Base-by-base conservation (phyloP, 1,140 invertebrate species). In the Scaptomyza graminum region DNA sequence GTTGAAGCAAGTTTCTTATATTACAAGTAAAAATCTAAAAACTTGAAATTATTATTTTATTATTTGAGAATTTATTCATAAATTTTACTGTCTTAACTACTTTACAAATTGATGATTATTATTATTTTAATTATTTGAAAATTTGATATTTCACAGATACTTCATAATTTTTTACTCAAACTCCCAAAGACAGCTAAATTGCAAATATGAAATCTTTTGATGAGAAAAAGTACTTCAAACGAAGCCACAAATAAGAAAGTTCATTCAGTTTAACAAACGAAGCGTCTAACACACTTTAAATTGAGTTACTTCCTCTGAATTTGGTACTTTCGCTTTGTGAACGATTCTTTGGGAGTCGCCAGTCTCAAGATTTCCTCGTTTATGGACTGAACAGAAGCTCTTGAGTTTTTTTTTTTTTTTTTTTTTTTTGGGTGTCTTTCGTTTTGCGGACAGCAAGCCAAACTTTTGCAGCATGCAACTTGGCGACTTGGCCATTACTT, bases 401-500 rank as follows among this genome's bases (percentile, higher is more conserved):
- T 55, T 60, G 31, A 68, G 28, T 50, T 59, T 57, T 60, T 75
- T 60, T 64, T 43, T 75, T 60, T 64, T 43, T 15, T 57, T 60
- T 75, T 60, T 64, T 43, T 22, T 22, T 22, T 22, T n/a, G 59
- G 46, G 49, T 18, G 76, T 22, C 18, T 22, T 22, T 22, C 18
- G 18, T 22, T 22, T 22, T 22, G 18, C 18, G 18, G 18, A 22
- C 18, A 22, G 62, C 59, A 57, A 57, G 59, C 46, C 52, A 68
- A 83, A 82, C 64, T 83, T 77, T 68, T 74, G 74, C 74, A 79
- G 76, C 79, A 71, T 63, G 74, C 69, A 82, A 82, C 75, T 77
- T 82, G 79, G 77, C 76, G 59, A 80, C 78, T 81, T 76, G 73
- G 67, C 81, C 73, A 84, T 76, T 84, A 84, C 74, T 76, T 76